Evolutionary conservation across 2,888 invertebrate species (phyloP).

Genomic region (Seira musarum): DNA sequence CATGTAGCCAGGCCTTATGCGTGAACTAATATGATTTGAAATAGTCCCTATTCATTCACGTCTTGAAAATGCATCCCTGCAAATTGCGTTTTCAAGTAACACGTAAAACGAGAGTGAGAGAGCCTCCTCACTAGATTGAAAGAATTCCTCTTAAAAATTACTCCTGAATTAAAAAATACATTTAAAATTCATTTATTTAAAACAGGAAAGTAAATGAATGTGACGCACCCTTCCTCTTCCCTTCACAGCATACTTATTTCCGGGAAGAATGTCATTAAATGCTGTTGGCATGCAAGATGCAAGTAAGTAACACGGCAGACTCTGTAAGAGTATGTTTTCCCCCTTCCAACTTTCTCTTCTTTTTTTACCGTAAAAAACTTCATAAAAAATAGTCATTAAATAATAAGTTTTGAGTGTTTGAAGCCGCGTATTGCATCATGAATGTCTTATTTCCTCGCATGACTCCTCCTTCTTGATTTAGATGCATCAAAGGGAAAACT

Average conservation of each 20-base stretch:
- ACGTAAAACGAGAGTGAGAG: no score
- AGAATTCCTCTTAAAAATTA: no score
- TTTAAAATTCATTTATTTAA: constrained; percentile 42
- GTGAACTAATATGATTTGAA: neutral
- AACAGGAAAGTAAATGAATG: no score
- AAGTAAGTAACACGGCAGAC: no score
- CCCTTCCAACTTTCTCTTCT: constrained; percentile 11
- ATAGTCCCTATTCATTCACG: no score
- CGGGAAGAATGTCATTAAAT: constrained; percentile 34
- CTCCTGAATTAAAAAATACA: constrained; percentile 35
- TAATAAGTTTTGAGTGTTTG: constrained; percentile 49
- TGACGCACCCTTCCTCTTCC: no score
- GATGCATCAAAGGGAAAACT: constrained; percentile 37
- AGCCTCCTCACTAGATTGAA: no score
- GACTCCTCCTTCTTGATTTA: constrained; percentile 24
- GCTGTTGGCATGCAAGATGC: no score
- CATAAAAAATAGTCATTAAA: constrained; percentile 53
- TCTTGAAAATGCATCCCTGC: no score
- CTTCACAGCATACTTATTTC: neutral
- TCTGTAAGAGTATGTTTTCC: constrained; percentile 36
- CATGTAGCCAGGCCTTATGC: constrained; percentile 19
- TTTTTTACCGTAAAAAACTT: constrained; percentile 33
- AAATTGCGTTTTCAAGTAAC: no score
- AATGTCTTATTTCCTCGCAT: constrained; percentile 55
- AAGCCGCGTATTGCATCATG: constrained; percentile 26